Percentiles rank a stretch among this genome's conserved stretches.
Conservation (phyloP, 2,888 invertebrate genomes). For the Tinea semifulvella region DNA sequence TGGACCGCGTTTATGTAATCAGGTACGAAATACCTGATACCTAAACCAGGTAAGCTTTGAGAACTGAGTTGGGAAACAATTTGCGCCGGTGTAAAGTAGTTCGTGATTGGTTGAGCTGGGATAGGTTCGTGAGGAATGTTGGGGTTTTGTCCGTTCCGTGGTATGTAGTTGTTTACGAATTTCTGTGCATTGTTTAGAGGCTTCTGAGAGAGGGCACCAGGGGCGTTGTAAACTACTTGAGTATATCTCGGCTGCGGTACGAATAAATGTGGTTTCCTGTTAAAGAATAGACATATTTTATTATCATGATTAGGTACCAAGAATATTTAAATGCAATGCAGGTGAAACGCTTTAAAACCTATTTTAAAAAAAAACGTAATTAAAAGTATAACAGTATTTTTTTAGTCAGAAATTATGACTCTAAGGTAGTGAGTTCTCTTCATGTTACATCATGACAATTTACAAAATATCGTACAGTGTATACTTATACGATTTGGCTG, state of each 20-base stretch:
- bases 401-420: too few relatives aligned
- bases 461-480: too few relatives aligned
- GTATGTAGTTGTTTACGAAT: slow-evolving; percentile 51
- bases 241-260: slow-evolving; percentile 52
- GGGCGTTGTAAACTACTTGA: slow-evolving; percentile 36
- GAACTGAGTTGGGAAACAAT: slow-evolving; percentile 33
- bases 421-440: too few relatives aligned
- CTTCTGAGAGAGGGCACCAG: slow-evolving; percentile 24
- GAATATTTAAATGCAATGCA: too few relatives aligned
- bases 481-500: too few relatives aligned
- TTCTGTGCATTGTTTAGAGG: slow-evolving; percentile 45
- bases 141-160: slow-evolving; percentile 25
- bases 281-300: too few relatives aligned
- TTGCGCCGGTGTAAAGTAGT: slow-evolving; percentile 39
- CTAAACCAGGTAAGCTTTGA: slow-evolving; percentile 48
- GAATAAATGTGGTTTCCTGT: slow-evolving; percentile 52
- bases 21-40: slow-evolving; percentile 50
- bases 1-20: slow-evolving; percentile 29
- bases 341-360: too few relatives aligned
- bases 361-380: too few relatives aligned
- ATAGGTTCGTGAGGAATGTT: slow-evolving; percentile 21
- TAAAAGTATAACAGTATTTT: too few relatives aligned
- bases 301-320: too few relatives aligned
- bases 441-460: too few relatives aligned
- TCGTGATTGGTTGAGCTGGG: slow-evolving; percentile 26